Percentiles rank a stretch among this genome's conserved stretches.
Conservation (phyloP, 2,113 vertebrate genomes). For the Chauna torquata region DNA sequence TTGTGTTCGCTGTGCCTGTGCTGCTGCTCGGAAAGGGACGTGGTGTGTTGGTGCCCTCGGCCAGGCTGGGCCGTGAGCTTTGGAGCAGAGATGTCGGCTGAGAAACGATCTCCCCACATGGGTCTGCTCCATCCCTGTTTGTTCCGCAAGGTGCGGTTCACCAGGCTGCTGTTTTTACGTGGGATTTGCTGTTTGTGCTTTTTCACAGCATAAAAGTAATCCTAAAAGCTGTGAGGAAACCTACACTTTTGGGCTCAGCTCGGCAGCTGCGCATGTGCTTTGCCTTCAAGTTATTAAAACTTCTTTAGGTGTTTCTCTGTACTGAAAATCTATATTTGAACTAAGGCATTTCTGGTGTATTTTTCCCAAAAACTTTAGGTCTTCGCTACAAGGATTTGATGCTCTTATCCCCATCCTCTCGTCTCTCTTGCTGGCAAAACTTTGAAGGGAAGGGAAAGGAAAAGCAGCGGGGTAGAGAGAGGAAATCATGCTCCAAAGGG, state of each 20-base stretch:
- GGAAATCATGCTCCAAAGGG: background rate
- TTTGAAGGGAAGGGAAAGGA: background rate
- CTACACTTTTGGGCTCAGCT: background rate
- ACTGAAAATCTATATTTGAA: background rate
- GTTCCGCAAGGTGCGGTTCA: background rate
- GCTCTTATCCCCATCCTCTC: background rate
- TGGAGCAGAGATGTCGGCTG: background rate
- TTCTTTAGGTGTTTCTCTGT: background rate
- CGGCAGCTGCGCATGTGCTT: background rate
- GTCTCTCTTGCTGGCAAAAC: fast-evolving
- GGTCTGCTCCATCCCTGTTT: background rate
- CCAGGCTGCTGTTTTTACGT: background rate
- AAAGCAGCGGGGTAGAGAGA: background rate
- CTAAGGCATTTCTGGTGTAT: background rate
- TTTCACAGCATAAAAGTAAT: background rate
- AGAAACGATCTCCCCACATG: background rate
- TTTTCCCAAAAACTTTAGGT: background rate
- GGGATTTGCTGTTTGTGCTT: background rate
- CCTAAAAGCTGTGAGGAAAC: background rate
- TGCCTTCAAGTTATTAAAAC: background rate
- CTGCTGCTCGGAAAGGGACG: too few relatives aligned
- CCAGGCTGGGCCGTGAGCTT: too few relatives aligned
- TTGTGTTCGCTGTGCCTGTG: background rate
- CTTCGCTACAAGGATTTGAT: background rate
- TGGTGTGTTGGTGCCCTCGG: too few relatives aligned